Evolutionary conservation across 2,113 vertebrate genomes (phyloP).

Genomic region (Ondatra zibethicus): DNA sequence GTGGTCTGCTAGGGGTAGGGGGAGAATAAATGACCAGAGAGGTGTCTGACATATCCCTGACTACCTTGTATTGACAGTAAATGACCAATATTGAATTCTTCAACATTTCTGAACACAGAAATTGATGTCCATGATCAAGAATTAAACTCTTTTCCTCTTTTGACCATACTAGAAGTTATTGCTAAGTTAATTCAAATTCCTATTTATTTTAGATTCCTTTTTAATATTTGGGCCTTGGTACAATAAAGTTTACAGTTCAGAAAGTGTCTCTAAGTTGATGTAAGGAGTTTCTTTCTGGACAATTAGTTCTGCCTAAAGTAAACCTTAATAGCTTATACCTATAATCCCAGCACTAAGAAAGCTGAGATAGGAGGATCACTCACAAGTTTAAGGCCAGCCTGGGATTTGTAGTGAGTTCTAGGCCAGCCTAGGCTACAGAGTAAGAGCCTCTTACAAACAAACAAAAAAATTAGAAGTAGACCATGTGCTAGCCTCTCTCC

Average conservation of each 20-base stretch:
- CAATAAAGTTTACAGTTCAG: neutral
- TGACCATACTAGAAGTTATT: slow-evolving; percentile 17
- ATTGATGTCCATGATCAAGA: neutral
- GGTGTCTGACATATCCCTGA: neutral
- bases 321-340: neutral
- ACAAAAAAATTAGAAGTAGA: neutral
- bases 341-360: neutral
- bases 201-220: neutral
- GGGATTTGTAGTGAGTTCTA: neutral
- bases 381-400: neutral
- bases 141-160: neutral
- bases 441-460: neutral
- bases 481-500: neutral
- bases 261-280: neutral
- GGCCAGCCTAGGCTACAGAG: neutral
- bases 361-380: neutral
- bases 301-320: neutral
- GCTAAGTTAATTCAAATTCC: neutral
- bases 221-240: neutral
- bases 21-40: neutral
- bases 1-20: neutral
- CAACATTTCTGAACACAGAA: neutral
- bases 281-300: neutral
- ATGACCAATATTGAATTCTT: neutral
- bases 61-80: slow-evolving; percentile 3